These are phyloP conservation scores for Netelia inedita DNA, from an alignment of 2,888 invertebrate genomes.

Conservation along the genomic window DNA sequence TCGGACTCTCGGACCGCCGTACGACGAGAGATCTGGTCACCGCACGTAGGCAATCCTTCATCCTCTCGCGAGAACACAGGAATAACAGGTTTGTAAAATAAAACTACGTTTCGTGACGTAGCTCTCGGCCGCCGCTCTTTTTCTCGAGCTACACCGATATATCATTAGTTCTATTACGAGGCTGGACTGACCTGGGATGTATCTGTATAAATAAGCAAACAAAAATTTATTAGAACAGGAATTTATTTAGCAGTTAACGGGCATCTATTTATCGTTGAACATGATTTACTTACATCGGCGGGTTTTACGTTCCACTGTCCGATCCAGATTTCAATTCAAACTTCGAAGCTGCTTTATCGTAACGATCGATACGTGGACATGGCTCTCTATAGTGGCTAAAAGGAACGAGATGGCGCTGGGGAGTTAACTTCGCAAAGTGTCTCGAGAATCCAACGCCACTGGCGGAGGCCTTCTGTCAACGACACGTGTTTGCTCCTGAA, in stretches of 20 bases:
- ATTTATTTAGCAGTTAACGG: too few species aligned
- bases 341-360: conserved; percentile 37
- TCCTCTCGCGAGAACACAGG: conserved; percentile 49
- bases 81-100: conserved; percentile 70
- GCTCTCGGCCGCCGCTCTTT: conserved; percentile 19
- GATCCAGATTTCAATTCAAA: neutral
- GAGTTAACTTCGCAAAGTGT: neutral
- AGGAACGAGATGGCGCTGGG: conserved; percentile 46
- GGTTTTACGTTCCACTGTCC: neutral
- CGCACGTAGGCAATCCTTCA: conserved; percentile 64
- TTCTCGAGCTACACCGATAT: neutral
- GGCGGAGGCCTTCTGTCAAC: conserved; percentile 51
- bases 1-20: neutral
- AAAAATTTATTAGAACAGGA: neutral
- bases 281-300: neutral
- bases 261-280: neutral
- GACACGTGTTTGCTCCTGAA: conserved; percentile 46
- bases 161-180: neutral
- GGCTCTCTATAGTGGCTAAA: neutral
- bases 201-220: neutral
- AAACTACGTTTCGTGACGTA: conserved; percentile 45
- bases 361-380: conserved; percentile 39
- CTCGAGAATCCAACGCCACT: conserved; percentile 8
- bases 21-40: conserved; percentile 33
- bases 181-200: neutral